Evolutionary conservation across 2,888 invertebrate genomes (phyloP).

Genomic region (Cenopis cana): DNA sequence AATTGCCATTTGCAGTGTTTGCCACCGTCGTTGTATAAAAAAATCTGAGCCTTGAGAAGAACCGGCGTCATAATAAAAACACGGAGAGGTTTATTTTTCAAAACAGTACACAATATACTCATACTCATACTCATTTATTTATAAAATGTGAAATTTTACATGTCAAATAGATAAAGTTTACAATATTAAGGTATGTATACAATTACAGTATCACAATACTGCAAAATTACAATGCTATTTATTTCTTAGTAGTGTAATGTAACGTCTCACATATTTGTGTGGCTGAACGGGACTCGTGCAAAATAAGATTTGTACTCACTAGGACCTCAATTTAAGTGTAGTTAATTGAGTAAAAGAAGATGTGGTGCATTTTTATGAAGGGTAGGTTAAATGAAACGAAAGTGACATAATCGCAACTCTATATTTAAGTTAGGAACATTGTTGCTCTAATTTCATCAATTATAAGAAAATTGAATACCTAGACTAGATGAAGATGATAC

Average conservation of each 20-base stretch:
- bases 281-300: constrained; percentile 52
- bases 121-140: too few relatives aligned
- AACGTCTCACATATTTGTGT: constrained; percentile 25
- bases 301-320: constrained; percentile 39
- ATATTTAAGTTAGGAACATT: constrained; percentile 56
- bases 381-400: background rate
- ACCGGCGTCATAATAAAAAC: too few relatives aligned
- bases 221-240: background rate
- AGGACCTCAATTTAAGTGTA: background rate
- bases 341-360: background rate
- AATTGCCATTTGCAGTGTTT: too few relatives aligned
- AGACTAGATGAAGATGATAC: too few relatives aligned
- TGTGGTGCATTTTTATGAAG: constrained; percentile 12
- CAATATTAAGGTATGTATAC: too few relatives aligned
- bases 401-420: constrained; percentile 55
- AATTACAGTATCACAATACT: too few relatives aligned
- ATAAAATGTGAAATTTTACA: too few relatives aligned
- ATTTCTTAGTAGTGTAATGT: constrained; percentile 13
- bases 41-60: background rate
- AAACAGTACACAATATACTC: too few relatives aligned
- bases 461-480: too few relatives aligned
- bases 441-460: background rate
- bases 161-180: too few relatives aligned
- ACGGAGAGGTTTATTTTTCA: too few relatives aligned
- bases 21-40: too few relatives aligned